Base-by-base conservation (phyloP, 2,113 vertebrate species). In the Pelecanus crispus region DNA sequence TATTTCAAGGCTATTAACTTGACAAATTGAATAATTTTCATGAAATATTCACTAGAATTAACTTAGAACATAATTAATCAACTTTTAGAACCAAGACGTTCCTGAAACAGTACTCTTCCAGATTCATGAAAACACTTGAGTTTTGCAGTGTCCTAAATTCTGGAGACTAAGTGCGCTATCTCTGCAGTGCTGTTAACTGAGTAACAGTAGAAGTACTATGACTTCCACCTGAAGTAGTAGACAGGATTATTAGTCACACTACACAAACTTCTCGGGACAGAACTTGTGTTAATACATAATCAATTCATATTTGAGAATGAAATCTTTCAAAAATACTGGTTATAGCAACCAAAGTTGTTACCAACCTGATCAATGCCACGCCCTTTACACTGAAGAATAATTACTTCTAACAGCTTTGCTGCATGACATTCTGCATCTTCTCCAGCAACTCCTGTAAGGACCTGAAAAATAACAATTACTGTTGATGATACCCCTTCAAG, bases 401-500 rank as follows among this genome's bases (percentile, higher is more conserved):
- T 97, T 44, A 99, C 99, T 97, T 99, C 99, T 94, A 99, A 97
- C 45, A 99, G 97, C 86, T 99, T 99, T 91, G 99, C 99, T 75
- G 99, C 99, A 47, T 99, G 99, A 95, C 99, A 99, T 95, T 99
- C 99, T 71, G 99, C 99, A 97, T 99, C 99, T 97, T 99, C 99
- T 59, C 99, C 99, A 89, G 99, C 99, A 95, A 99, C 99, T 63
- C 99, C 99, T n/a, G 99, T 99, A 94, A 99, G 98, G 47, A 99
- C 98, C 99, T 99, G 90, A 73, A 90, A 73, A 94, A 91, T 26
- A 95, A 22, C n/a, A 70, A 85, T 78, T 59, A 31, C 17, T 82
- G 45, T 9, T 82, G 58, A 77, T 65, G n/a, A 45, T 14, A 74
- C 12, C 32, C 47, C 26, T 74, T 68, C 25, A 28, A 52, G 42